These are phyloP conservation scores for Scomber scombrus DNA, from an alignment of 2,113 vertebrate genomes.

Conservation along the genomic window DNA sequence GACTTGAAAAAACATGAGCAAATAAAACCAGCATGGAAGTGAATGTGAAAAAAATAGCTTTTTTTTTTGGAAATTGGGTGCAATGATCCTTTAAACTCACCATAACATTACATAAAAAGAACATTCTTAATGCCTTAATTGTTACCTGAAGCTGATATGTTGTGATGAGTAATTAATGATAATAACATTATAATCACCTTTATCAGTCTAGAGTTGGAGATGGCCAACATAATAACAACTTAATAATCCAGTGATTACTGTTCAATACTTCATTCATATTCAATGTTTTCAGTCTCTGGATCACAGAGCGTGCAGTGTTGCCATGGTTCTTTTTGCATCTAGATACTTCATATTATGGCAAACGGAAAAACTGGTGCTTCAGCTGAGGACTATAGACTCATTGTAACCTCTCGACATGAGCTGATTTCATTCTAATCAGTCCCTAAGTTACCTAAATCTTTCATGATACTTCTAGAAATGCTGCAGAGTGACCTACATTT, in stretches of 20 bases:
- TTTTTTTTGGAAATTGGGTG: no score
- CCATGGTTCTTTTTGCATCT: constrained; percentile 34
- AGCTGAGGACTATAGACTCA: constrained; percentile 1
- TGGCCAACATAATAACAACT: background rate
- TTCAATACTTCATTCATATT: background rate
- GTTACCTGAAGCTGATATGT: background rate
- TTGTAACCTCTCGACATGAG: constrained; percentile 52
- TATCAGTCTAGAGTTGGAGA: background rate
- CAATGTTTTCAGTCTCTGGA: constrained; percentile 21
- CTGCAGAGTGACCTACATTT: constrained; percentile 73
- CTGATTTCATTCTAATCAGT: constrained; percentile 48
- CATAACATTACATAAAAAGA: no score
- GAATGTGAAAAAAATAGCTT: no score
- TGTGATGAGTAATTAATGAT: background rate
- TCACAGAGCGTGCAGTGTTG: constrained; percentile 7
- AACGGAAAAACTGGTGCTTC: background rate
- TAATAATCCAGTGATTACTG: background rate
- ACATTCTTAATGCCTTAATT: no score
- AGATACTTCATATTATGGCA: background rate
- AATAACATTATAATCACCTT: background rate
- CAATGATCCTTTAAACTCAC: no score
- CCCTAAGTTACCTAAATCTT: constrained; percentile 35
- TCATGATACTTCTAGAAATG: constrained; percentile 36
- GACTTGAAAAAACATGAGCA: no score
- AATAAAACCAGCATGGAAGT: no score